Conservation (phyloP, 2,797 vertebrate genomes). For the Gymnodraco acuticeps region DNA sequence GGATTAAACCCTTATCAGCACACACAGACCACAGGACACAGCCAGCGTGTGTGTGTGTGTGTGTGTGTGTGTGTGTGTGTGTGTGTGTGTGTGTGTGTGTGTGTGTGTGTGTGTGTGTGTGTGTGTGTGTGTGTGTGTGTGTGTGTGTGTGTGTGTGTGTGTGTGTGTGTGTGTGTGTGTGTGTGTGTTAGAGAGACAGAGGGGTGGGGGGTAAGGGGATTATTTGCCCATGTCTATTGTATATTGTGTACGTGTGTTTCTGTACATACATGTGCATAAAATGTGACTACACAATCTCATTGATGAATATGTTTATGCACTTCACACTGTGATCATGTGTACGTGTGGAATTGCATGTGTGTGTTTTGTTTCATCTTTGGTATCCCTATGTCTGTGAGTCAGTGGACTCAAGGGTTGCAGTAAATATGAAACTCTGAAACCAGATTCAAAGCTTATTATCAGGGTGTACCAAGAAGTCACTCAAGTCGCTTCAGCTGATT, state of each 20-base stretch:
- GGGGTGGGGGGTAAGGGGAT: constrained; percentile 55
- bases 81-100: constrained; percentile 27
- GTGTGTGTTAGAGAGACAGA: constrained; percentile 2
- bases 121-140: constrained; percentile 7
- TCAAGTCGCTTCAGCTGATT: too few species aligned
- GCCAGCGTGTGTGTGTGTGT: constrained; percentile 59
- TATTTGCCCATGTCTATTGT: constrained; percentile 59
- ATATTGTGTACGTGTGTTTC: constrained; percentile 20
- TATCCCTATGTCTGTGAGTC: constrained; percentile 21
- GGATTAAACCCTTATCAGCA: constrained; percentile 85
- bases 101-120: constrained; percentile 16
- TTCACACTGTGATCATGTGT: neutral
- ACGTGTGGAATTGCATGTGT: neutral
- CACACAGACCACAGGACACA: constrained; percentile 83
- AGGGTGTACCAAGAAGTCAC: too few species aligned
- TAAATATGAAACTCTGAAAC: constrained; percentile 62
- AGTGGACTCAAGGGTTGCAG: constrained; percentile 49
- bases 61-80: constrained; percentile 35
- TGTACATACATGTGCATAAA: constrained; percentile 29
- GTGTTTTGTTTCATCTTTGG: constrained; percentile 1
- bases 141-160: too few species aligned
- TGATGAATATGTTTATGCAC: constrained; percentile 14
- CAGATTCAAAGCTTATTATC: constrained; percentile 66
- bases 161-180: constrained; percentile 5
- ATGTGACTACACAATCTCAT: constrained; percentile 31